Evolutionary conservation across 1,140 invertebrate species (phyloP), one percentile per base, ranked within the genome.

Genomic region (Macrobrachium nipponense): DNA sequence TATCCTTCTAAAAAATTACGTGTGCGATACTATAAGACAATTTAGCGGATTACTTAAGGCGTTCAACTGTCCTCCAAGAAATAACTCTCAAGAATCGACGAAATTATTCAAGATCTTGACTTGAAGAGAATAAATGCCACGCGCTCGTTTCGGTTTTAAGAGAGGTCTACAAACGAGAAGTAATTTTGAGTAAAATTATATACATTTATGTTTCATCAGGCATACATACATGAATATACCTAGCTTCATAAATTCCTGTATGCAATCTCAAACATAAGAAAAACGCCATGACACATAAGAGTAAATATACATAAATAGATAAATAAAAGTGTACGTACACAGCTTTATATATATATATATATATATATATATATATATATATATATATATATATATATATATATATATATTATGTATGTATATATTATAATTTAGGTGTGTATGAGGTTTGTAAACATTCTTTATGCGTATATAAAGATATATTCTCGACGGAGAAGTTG

Each of bases 341-440:
- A 27, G 5, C 18, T 23, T n/a, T 27, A 66, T 7, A 66, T 7
- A 66, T 7, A 66, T 7, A 66, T 7, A 66, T 7, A 66, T 7
- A 66, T 7, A 66, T 7, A 66, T 27, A 66, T 66, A 66, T 27
- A 66, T 66, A 66, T 27, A 66, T 66, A 66, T 27, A 66, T 66
- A 66, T 27, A 66, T 27, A 66, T 4, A 66, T 27, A 66, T 27
- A 66, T 27, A 66, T 27, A 66, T 66, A 66, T 27, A 66, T 8
- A 66, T 27, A 66, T 27, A 66, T 23, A 66, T 23, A 66, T 23
- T 27, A 66, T 27, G 12, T 27, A 66, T 27, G 12, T 66, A 66
- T 27, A 66, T 8, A 66, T 27, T n/a, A 66, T 4, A 66, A 66
- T 27, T 20, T 27, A 66, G 1, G 2, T 0, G 23, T 66, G 23